Evolutionary conservation across 2,888 invertebrate species (phyloP), one percentile per base, ranked within the genome.

Genomic region (Parnassius smintheus): DNA sequence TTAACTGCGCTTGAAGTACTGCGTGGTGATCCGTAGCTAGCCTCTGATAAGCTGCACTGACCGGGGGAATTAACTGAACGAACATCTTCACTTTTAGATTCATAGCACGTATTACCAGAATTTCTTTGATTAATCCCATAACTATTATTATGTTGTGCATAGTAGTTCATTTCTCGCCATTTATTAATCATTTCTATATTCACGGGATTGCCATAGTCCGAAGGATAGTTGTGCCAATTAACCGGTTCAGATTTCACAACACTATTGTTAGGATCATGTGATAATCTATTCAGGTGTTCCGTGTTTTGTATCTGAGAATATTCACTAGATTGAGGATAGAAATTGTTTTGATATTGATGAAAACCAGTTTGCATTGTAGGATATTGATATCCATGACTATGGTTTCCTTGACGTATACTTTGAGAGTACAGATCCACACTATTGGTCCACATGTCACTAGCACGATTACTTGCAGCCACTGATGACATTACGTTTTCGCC

Each of bases 391-490:
- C 82, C 79, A 52, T 72, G 77, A 63, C 77, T 78, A 60, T 80
- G 78, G 72, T 82, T 84, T n/a, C 74, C 51, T 71, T 82, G 81
- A 66, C 65, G 76, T 18, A 70, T 81, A 85, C 80, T 85, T 76
- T 82, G 82, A 73, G 72, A 70, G 70, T 82, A 85, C 66, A 82
- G 75, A 68, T 86, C 83, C 56, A 68, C 75, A 82, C 80, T 73
- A 73, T 83, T 83, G 73, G 84, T 86, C 88, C 90, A 90, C 85
- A 88, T 87, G 75, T 87, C 88, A 86, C 83, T 85, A 2, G 82
- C 76, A 77, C 85, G 85, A 71, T 85, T 89, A 50, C 80, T 82
- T 57, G 86, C 77, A 57, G 88, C 83, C 56, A 80, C 78, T 66
- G 85, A 83, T 66, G 85, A 85, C 90, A 90, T 90, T 50, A 54